These are phyloP conservation scores for Drosophila tanythrix DNA, from an alignment of 2,888 invertebrate species.

Conservation along the genomic window DNA sequence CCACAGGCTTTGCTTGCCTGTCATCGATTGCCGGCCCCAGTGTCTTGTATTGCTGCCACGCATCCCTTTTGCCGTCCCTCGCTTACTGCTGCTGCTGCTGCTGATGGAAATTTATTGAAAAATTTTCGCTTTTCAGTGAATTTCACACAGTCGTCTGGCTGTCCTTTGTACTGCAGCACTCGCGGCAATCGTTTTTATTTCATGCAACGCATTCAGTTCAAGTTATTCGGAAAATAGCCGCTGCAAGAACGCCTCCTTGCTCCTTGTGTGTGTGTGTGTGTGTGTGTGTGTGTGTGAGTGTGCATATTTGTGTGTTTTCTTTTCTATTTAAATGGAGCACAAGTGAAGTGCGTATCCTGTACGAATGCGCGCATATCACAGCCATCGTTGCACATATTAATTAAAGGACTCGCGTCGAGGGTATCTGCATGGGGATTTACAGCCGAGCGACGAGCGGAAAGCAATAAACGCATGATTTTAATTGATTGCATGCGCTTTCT, in stretches of 20 bases:
- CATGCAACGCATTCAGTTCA: slow-evolving; percentile 77
- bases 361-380: slow-evolving; percentile 26
- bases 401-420: slow-evolving; percentile 53
- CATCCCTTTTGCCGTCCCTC: not conserved
- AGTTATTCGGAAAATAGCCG: slow-evolving; percentile 81
- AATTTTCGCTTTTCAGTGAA: slow-evolving; percentile 73
- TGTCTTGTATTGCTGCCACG: slow-evolving; percentile 60
- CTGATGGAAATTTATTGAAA: slow-evolving; percentile 80
- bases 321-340: slow-evolving; percentile 82
- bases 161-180: slow-evolving; percentile 67
- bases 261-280: slow-evolving; percentile 4
- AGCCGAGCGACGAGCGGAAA: slow-evolving; percentile 29
- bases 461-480: slow-evolving; percentile 58
- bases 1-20: slow-evolving; percentile 77
- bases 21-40: slow-evolving; percentile 71
- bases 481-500: slow-evolving; percentile 55
- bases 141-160: slow-evolving; percentile 55
- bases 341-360: slow-evolving; percentile 74
- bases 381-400: slow-evolving; percentile 73
- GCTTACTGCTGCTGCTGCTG: slow-evolving; percentile 41
- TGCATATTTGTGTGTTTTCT: slow-evolving; percentile 53
- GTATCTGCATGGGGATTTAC: slow-evolving; percentile 18
- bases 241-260: slow-evolving; percentile 47
- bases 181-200: slow-evolving; percentile 73
- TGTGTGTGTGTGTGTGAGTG: slow-evolving; percentile 4